These are phyloP conservation scores for Cavia aperea DNA, from an alignment of 2,113 vertebrate genomes.

Conservation along the genomic window DNA sequence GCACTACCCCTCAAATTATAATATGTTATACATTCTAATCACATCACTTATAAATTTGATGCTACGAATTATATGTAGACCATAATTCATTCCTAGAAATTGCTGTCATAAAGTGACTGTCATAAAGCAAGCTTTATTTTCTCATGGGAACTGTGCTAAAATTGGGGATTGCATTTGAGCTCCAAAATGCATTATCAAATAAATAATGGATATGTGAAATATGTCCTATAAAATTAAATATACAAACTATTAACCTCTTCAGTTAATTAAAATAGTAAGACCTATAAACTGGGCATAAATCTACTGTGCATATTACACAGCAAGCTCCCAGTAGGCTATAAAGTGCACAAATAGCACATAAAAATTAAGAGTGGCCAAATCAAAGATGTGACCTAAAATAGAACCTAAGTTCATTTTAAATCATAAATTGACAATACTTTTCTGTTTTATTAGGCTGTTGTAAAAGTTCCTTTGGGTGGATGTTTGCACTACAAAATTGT, in stretches of 20 bases:
- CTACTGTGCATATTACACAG: not conserved
- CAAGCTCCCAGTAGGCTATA: not conserved
- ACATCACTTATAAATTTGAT: not conserved
- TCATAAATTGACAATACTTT: not conserved
- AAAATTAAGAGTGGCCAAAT: constrained; percentile 37
- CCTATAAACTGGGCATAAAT: constrained; percentile 39
- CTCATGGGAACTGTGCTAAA: not conserved
- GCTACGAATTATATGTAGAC: not conserved
- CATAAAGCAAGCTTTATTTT: constrained; percentile 35
- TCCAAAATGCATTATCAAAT: constrained; percentile 19
- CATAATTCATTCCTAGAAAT: constrained; percentile 50
- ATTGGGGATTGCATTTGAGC: constrained; percentile 19
- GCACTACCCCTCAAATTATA: not conserved
- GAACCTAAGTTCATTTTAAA: constrained; percentile 27
- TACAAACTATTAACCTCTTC: constrained; percentile 54
- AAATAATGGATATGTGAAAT: constrained; percentile 43
- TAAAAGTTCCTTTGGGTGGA: not conserved
- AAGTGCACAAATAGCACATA: constrained; percentile 27
- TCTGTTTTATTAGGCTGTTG: not conserved
- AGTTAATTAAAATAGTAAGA: constrained; percentile 56
- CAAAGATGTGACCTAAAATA: constrained; percentile 38
- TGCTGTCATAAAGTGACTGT: not conserved
- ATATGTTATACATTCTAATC: not conserved
- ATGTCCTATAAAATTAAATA: constrained; percentile 44
- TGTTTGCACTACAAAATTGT: not conserved